Evolutionary conservation across 1,140 invertebrate genomes (phyloP).

Genomic region (Papilio aristodemus): DNA sequence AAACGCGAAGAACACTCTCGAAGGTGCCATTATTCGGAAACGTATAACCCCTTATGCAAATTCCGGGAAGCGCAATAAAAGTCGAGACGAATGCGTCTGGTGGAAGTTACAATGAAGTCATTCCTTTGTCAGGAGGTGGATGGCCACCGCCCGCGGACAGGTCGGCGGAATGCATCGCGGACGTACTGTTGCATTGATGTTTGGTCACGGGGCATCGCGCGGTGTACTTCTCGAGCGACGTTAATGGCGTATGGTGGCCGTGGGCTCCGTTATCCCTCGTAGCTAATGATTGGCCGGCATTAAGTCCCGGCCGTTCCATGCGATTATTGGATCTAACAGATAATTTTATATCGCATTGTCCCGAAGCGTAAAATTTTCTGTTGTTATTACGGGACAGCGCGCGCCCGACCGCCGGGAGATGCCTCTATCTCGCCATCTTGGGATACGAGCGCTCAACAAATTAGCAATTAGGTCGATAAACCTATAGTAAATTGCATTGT

Average conservation of each 20-base stretch:
- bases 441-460: conserved; percentile 45
- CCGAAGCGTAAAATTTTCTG: conserved; percentile 77
- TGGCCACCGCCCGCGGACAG: conserved; percentile 53
- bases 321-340: conserved; percentile 80
- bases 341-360: conserved; percentile 80
- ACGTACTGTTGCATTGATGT: conserved; percentile 72
- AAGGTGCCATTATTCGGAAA: conserved; percentile 21
- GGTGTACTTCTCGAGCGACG: conserved; percentile 50
- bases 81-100: conserved; percentile 44
- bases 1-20: conserved; percentile 24
- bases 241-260: conserved; percentile 66
- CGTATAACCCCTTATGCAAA: conserved; percentile 32
- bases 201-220: conserved; percentile 76
- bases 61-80: conserved; percentile 57
- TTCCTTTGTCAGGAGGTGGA: conserved; percentile 60
- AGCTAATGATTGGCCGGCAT: conserved; percentile 79
- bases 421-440: conserved; percentile 49
- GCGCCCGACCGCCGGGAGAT: conserved; percentile 48
- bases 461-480: conserved; percentile 50
- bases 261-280: conserved; percentile 75
- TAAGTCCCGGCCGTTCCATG: conserved; percentile 73
- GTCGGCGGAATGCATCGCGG: conserved; percentile 44
- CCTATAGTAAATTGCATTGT: conserved; percentile 23
- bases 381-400: conserved; percentile 67
- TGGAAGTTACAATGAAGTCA: conserved; percentile 71